These are phyloP conservation scores for Ellobius talpinus DNA, from an alignment of 2,113 vertebrate species.

Conservation along the genomic window DNA sequence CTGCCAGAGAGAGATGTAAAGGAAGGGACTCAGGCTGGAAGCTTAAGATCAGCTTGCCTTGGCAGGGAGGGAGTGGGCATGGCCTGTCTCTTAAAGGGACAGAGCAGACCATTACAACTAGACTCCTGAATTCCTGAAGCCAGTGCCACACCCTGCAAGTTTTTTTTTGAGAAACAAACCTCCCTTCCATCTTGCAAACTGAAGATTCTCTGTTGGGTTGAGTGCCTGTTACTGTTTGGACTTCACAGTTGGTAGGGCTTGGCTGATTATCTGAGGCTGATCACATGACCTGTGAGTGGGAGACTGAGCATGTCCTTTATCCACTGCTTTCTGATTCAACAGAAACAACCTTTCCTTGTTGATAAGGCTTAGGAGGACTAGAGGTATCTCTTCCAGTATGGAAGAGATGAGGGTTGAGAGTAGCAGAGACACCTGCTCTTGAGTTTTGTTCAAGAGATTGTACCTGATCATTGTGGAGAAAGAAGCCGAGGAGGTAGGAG, in stretches of 20 bases:
- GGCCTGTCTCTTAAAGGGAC: too few relatives aligned
- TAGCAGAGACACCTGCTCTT: background rate
- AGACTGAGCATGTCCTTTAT: background rate
- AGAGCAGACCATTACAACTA: too few relatives aligned
- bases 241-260: background rate
- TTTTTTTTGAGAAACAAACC: background rate
- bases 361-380: background rate
- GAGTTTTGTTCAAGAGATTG: accelerated
- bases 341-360: background rate
- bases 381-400: background rate
- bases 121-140: background rate
- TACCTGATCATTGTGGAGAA: slow-evolving; percentile 90
- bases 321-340: background rate
- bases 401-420: background rate
- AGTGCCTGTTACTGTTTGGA: background rate
- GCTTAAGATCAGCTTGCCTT: too few relatives aligned
- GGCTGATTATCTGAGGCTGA: background rate
- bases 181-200: background rate
- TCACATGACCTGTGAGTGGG: accelerated
- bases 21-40: too few relatives aligned
- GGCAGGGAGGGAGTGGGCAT: too few relatives aligned
- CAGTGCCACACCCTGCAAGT: background rate
- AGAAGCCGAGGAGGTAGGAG: slow-evolving; percentile 92
- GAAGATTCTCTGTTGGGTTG: background rate
- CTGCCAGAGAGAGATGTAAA: too few relatives aligned